A percentile compares a stretch with the other conserved stretches of the same genome.
phyloP scores from a whole-genome alignment of 2,113 vertebrate species.

The Ondatra zibethicus region DNA sequence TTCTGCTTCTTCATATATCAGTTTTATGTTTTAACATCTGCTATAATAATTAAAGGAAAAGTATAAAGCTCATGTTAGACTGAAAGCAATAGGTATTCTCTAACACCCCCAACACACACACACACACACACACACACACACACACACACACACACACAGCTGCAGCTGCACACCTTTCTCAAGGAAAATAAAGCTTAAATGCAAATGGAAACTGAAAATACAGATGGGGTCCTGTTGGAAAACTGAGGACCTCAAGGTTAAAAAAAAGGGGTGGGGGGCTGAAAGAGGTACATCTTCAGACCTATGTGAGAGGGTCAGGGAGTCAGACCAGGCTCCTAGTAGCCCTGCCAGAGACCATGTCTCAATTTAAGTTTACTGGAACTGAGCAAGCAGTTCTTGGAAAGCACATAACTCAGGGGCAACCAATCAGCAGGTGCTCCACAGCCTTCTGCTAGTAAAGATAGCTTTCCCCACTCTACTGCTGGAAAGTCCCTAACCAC shows the following conservation, averaged over 20 bases:
- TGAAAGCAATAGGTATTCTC: conserved; percentile 16
- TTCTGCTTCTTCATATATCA: conserved; percentile 1
- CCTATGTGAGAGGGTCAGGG: no score
- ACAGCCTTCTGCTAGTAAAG: no score
- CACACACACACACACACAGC: not conserved
- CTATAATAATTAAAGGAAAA: conserved; percentile 40
- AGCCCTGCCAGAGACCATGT: no score
- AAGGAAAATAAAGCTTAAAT: not conserved
- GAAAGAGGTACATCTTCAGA: conserved; percentile 16
- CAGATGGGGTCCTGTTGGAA: not conserved
- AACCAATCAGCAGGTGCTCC: no score
- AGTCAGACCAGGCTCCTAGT: no score
- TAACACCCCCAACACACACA: no score
- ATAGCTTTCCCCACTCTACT: no score
- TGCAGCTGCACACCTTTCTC: not conserved
- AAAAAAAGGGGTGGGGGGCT: not conserved
- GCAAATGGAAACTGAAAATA: conserved; percentile 15
- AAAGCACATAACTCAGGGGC: no score
- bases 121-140: not conserved
- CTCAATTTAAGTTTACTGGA: no score
- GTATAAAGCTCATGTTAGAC: not conserved
- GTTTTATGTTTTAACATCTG: conserved; percentile 12
- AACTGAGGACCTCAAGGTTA: not conserved
- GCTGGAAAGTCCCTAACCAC: no score
- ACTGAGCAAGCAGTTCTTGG: no score